Evolutionary conservation across 2,113 vertebrate species (phyloP).

Genomic region (Heterochromis multidens): DNA sequence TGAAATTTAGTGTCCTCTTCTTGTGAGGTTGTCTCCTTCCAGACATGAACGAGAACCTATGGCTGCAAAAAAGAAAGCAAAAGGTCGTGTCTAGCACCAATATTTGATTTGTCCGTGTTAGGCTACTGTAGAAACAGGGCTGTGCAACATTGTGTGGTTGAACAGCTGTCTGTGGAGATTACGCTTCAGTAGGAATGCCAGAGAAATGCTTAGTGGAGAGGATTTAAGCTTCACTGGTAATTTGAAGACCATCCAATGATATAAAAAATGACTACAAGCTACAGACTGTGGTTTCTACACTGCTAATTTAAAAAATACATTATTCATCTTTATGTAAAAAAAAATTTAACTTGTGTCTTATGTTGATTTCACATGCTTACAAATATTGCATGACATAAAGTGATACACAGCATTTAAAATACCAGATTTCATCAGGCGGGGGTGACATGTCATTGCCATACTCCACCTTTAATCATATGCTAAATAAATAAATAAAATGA

Average conservation of each 20-base stretch:
- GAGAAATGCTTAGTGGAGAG: not conserved
- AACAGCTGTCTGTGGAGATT: not conserved
- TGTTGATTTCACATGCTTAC: rapidly evolving
- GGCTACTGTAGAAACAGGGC: not conserved
- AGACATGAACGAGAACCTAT: not conserved
- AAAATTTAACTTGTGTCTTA: not conserved
- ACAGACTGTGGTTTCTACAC: not conserved
- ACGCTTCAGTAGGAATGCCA: not conserved
- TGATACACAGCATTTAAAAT: not conserved
- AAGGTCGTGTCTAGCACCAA: not conserved
- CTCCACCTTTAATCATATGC: rapidly evolving
- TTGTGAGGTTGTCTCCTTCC: not conserved
- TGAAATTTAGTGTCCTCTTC: rapidly evolving
- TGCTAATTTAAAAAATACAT: not conserved
- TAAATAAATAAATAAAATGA: not conserved
- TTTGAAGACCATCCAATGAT: not conserved
- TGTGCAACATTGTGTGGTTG: not conserved
- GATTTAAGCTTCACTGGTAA: not conserved
- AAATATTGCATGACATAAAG: rapidly evolving
- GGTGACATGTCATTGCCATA: rapidly evolving
- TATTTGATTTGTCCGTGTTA: not conserved
- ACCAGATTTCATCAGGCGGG: not conserved
- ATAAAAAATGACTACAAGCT: not conserved
- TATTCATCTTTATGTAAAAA: not conserved
- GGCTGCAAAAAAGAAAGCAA: not conserved